These are phyloP conservation scores for Acanthis flammea DNA, from an alignment of 2,797 vertebrate genomes.

Conservation along the genomic window DNA sequence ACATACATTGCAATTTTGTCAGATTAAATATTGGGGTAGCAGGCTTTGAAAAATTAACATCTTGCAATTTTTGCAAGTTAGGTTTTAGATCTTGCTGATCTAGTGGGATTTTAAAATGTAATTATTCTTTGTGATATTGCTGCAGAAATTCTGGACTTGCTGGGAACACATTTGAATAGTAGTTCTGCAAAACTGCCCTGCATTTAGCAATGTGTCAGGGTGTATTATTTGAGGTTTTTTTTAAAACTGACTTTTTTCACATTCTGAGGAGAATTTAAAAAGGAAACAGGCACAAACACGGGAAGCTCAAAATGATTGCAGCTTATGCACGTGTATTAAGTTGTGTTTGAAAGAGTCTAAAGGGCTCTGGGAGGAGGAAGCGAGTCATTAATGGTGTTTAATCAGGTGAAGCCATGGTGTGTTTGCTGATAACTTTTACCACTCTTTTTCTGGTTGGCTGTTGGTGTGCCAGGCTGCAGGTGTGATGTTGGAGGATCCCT, in stretches of 20 bases:
- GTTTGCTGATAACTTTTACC: neutral
- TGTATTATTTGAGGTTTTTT: neutral
- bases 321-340: neutral
- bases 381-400: fast-evolving
- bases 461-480: constrained; percentile 79
- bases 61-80: neutral
- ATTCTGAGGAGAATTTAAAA: neutral
- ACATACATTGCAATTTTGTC: neutral
- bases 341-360: neutral
- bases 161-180: neutral
- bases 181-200: neutral
- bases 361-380: neutral
- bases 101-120: neutral
- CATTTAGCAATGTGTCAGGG: neutral
- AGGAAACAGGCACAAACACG: neutral
- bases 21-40: neutral
- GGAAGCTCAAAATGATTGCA: neutral
- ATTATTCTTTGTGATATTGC: neutral
- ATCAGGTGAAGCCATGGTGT: fast-evolving
- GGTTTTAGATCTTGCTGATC: neutral
- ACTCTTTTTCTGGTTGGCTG: neutral
- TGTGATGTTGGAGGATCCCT: constrained; percentile 88
- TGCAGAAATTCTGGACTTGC: neutral
- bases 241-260: neutral
- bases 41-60: neutral